Evolutionary conservation across 2,797 vertebrate genomes (phyloP).

Genomic region (Eutrigla gurnardus): DNA sequence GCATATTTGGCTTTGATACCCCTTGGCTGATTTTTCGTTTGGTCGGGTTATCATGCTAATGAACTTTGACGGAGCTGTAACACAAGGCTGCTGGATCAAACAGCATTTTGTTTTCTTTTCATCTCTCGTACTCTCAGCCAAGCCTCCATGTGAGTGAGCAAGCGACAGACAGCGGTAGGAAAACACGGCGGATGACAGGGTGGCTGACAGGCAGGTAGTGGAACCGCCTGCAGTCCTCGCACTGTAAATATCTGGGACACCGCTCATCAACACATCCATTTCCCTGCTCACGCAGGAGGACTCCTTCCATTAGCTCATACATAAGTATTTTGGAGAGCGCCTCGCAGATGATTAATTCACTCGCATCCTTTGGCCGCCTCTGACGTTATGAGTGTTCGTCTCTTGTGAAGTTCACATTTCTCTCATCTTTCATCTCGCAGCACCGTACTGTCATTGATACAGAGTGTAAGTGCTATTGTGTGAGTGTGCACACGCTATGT

Average conservation of each 20-base stretch:
- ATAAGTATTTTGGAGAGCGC: constrained; percentile 54
- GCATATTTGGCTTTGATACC: constrained; percentile 59
- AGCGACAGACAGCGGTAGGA: constrained; percentile 50
- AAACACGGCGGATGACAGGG: constrained; percentile 41
- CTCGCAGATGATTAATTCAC: constrained; percentile 68
- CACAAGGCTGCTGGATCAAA: constrained; percentile 72
- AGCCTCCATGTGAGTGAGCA: constrained; percentile 40
- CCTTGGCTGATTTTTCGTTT: constrained; percentile 35
- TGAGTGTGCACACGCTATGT: constrained; percentile 8
- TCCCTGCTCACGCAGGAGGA: constrained; percentile 46
- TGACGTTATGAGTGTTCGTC: constrained; percentile 53
- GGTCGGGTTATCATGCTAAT: constrained; percentile 74
- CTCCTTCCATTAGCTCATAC: constrained; percentile 70
- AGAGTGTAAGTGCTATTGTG: constrained; percentile 34
- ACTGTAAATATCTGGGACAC: constrained; percentile 67
- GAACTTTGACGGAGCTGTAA: constrained; percentile 73
- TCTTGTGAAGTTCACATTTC: constrained; percentile 64
- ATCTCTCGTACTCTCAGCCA: constrained; percentile 60
- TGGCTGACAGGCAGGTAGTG: constrained; percentile 64
- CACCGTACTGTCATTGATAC: constrained; percentile 46
- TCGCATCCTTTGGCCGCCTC: constrained; percentile 55
- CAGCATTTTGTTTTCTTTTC: constrained; percentile 78
- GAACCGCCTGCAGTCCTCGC: constrained; percentile 42
- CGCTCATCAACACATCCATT: constrained; percentile 65
- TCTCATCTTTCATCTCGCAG: constrained; percentile 63